A percentile compares a stretch with the other conserved stretches of the same genome.
Evolutionary conservation across 2,113 vertebrate genomes (phyloP).

Genomic region (Mesocricetus auratus): DNA sequence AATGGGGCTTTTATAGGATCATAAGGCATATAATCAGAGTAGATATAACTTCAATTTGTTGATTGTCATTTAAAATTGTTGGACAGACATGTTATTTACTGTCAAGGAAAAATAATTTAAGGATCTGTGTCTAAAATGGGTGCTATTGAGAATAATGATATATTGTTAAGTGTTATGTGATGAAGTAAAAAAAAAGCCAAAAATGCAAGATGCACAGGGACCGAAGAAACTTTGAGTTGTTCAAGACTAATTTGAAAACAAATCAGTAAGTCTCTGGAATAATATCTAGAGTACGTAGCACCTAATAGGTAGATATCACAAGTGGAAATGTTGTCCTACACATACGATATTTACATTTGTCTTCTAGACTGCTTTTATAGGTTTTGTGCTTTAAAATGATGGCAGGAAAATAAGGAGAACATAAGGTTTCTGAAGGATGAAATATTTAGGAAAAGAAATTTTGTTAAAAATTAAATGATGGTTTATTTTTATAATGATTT

Average conservation of each 20-base stretch:
- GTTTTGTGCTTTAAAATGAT: neutral
- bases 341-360: neutral
- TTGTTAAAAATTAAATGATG: neutral
- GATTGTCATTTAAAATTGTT: conserved; percentile 15
- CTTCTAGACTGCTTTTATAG: neutral
- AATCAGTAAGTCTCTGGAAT: neutral
- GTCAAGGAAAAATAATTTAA: neutral
- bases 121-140: neutral
- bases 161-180: neutral
- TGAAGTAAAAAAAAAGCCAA: neutral
- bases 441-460: neutral
- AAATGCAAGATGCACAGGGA: accelerated
- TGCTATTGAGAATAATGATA: neutral
- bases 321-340: neutral
- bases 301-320: neutral
- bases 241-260: neutral
- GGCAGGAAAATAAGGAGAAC: neutral
- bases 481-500: neutral
- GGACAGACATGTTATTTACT: neutral
- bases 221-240: neutral
- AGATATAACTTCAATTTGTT: conserved; percentile 45
- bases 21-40: neutral
- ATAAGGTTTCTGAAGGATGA: neutral
- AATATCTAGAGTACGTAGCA: neutral
- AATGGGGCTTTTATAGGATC: neutral